Evolutionary conservation across 2,888 invertebrate genomes (phyloP).

Genomic region (Napeogenes sylphis): DNA sequence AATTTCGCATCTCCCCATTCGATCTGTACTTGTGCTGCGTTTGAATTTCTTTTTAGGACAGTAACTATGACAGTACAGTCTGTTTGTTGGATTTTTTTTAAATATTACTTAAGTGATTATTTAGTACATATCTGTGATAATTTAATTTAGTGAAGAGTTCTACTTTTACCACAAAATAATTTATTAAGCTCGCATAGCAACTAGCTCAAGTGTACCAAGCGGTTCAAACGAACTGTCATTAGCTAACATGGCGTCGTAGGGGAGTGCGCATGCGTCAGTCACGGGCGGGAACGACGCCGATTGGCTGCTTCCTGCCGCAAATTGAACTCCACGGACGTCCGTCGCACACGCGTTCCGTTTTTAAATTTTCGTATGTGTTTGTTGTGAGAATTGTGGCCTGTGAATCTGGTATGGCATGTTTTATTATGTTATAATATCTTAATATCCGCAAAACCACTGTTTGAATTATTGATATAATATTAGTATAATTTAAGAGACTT

Average conservation of each 20-base stretch:
- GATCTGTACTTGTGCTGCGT: constrained; percentile 28
- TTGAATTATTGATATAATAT: too few relatives aligned
- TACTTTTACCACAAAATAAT: too few relatives aligned
- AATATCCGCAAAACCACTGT: too few relatives aligned
- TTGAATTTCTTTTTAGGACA: constrained; percentile 4
- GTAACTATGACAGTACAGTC: too few relatives aligned
- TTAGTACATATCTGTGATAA: too few relatives aligned
- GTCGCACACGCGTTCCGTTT: constrained; percentile 43
- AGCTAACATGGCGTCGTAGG: constrained; percentile 27
- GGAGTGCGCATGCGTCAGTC: constrained; percentile 35
- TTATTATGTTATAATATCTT: neutral
- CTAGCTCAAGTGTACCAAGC: constrained; percentile 22
- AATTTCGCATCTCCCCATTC: constrained; percentile 34
- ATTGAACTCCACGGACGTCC: constrained; percentile 65
- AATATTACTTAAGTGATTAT: too few relatives aligned
- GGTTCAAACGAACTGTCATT: constrained; percentile 22
- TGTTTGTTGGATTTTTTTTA: too few relatives aligned
- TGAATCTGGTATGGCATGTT: constrained; percentile 14
- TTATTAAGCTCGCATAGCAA: neutral
- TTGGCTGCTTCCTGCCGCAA: constrained; percentile 66
- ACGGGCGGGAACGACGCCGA: constrained; percentile 56
- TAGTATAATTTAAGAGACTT: too few relatives aligned
- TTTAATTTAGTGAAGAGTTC: too few relatives aligned
- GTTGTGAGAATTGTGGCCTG: constrained; percentile 12
- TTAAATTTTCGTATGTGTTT: constrained; percentile 30